These are phyloP conservation scores for Leptinotarsa peninsularis DNA, from an alignment of 2,888 invertebrate genomes.

Conservation along the genomic window DNA sequence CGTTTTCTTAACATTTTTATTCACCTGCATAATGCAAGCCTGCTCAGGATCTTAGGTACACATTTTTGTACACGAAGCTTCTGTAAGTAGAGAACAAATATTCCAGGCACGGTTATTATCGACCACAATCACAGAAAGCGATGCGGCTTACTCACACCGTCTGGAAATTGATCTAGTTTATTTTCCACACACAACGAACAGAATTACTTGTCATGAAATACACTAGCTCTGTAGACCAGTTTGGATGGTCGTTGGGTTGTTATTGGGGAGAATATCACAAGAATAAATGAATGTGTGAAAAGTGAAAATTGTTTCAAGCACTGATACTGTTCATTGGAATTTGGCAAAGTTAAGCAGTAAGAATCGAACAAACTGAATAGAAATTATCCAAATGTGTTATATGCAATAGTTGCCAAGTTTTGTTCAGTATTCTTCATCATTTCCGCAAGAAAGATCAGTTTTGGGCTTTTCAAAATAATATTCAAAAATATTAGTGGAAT, in stretches of 20 bases:
- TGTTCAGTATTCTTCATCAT: too few relatives aligned
- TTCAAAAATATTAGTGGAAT: too few relatives aligned
- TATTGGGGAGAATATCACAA: too few relatives aligned
- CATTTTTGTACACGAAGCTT: conserved; percentile 32
- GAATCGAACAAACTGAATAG: too few relatives aligned
- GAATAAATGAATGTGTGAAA: too few relatives aligned
- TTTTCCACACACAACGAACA: background rate
- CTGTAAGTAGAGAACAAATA: conserved; percentile 27
- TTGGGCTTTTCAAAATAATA: too few relatives aligned
- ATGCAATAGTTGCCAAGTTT: too few relatives aligned
- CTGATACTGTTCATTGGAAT: too few relatives aligned
- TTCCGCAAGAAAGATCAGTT: too few relatives aligned
- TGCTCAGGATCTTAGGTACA: conserved; percentile 22
- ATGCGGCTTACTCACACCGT: conserved; percentile 22
- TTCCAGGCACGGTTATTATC: conserved; percentile 38
- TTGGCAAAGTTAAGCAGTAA: too few relatives aligned
- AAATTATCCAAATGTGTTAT: too few relatives aligned
- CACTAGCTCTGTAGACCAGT: background rate
- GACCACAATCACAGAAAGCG: conserved; percentile 37
- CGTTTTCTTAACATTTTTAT: conserved; percentile 15
- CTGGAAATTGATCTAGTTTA: conserved; percentile 27
- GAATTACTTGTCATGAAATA: background rate
- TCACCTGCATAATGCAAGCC: conserved; percentile 27
- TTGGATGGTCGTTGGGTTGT: background rate
- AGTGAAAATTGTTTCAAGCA: too few relatives aligned